Percentiles rank a stretch among this genome's conserved stretches.
Evolutionary conservation across 2,797 vertebrate genomes (phyloP).

Genomic region (Cyclopterus lumpus): DNA sequence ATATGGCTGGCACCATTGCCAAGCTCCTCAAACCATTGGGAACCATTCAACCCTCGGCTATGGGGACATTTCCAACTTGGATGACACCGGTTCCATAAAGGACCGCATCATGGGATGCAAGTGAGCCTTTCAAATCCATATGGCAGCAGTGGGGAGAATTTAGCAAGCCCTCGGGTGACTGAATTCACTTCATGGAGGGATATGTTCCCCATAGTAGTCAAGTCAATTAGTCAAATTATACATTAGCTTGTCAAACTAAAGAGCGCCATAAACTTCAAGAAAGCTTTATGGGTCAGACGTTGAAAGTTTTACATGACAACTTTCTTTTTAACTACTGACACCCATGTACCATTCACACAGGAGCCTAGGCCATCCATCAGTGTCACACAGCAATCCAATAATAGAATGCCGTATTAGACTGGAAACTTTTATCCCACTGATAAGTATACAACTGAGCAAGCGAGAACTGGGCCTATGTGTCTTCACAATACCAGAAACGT

Average conservation of each 20-base stretch:
- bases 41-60: slow-evolving; percentile 45
- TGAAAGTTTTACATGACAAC: slow-evolving; percentile 31
- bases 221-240: slow-evolving; percentile 40
- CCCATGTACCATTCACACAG: slow-evolving; percentile 9
- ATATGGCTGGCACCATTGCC: slow-evolving; percentile 43
- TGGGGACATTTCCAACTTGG: slow-evolving; percentile 48
- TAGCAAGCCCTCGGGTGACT: slow-evolving; percentile 31
- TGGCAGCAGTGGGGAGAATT: slow-evolving; percentile 39
- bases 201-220: slow-evolving; percentile 6
- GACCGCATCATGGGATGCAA: slow-evolving; percentile 19
- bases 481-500: neutral
- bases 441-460: slow-evolving; percentile 14
- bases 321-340: slow-evolving; percentile 33
- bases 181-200: slow-evolving; percentile 28
- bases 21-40: slow-evolving; percentile 43
- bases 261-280: slow-evolving; percentile 41
- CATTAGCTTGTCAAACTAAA: slow-evolving; percentile 35
- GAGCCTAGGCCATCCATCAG: neutral
- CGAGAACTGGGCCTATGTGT: neutral
- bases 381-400: slow-evolving; percentile 8
- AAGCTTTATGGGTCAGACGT: slow-evolving; percentile 19
- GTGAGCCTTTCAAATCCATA: slow-evolving; percentile 44
- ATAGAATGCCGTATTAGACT: neutral
- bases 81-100: slow-evolving; percentile 10
- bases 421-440: slow-evolving; percentile 9